A percentile compares a stretch with the other conserved stretches of the same genome.
These are phyloP conservation scores for Cydia amplana DNA, from an alignment of 1,140 invertebrate species.

Conservation along the genomic window DNA sequence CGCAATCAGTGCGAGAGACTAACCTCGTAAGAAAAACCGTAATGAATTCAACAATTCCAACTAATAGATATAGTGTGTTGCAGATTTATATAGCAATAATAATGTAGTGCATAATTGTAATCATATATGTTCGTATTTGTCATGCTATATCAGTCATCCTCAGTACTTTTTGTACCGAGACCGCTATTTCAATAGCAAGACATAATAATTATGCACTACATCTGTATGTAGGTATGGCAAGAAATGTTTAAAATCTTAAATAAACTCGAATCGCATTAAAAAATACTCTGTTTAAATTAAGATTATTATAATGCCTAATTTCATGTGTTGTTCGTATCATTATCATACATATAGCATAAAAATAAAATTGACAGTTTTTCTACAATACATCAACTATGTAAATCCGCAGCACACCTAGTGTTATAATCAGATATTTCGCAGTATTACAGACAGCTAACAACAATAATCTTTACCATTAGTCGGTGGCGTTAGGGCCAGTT, in stretches of 20 bases:
- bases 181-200: too few species aligned
- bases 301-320: not conserved
- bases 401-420: not conserved
- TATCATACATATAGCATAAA: too few species aligned
- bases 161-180: too few species aligned
- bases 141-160: too few species aligned
- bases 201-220: too few species aligned
- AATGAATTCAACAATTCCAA: slow-evolving; percentile 19
- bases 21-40: not conserved
- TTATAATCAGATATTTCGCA: slow-evolving; percentile 18
- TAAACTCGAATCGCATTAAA: not conserved
- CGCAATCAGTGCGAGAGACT: slow-evolving; percentile 16
- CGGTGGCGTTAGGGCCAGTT: slow-evolving; percentile 1
- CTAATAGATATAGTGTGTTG: slow-evolving; percentile 18
- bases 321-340: too few species aligned
- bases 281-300: not conserved
- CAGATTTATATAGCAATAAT: slow-evolving; percentile 4
- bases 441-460: slow-evolving; percentile 32
- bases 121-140: too few species aligned
- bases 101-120: too few species aligned
- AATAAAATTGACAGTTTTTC: not conserved
- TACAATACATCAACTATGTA: not conserved
- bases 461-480: slow-evolving; percentile 17
- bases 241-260: not conserved
- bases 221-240: not conserved